These are phyloP conservation scores for Channa maculata DNA, from an alignment of 2,113 vertebrate genomes.

Conservation along the genomic window DNA sequence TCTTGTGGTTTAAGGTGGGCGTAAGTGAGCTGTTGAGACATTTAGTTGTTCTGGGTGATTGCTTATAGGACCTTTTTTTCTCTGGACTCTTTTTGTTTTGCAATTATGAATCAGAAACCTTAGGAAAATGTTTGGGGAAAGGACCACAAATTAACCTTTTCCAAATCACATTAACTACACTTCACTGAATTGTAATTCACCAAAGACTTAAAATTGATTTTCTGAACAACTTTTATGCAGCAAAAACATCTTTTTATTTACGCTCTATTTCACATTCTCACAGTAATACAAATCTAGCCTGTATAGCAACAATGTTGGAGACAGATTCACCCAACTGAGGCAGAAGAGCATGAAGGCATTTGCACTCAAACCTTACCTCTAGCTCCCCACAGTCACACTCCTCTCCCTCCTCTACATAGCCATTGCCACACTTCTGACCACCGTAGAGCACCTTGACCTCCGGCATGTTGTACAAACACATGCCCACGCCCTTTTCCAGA, in stretches of 20 bases:
- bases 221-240: neutral
- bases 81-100: no score
- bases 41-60: constrained; percentile 31
- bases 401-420: constrained; percentile 96
- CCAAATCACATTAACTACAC: constrained; percentile 8
- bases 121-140: neutral
- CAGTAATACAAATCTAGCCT: constrained; percentile 8
- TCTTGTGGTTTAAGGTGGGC: constrained; percentile 8
- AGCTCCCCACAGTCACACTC: constrained; percentile 97
- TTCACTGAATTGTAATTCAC: neutral
- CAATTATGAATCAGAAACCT: neutral
- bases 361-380: constrained; percentile 82
- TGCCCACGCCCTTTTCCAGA: constrained; percentile 96
- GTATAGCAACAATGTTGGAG: neutral
- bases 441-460: constrained; percentile 94
- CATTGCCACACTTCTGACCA: constrained; percentile 95
- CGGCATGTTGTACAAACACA: constrained; percentile 98
- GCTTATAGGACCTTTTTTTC: neutral
- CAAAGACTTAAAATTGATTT: constrained; percentile 7
- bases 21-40: constrained; percentile 16
- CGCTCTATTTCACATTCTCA: constrained; percentile 14
- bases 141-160: neutral
- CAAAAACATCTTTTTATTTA: constrained; percentile 13
- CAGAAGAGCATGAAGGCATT: neutral
- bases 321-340: constrained; percentile 6